Evolutionary conservation across 92 coral and sea anemone species (phyloP).

Genomic region (Epizoanthus fatuus): DNA sequence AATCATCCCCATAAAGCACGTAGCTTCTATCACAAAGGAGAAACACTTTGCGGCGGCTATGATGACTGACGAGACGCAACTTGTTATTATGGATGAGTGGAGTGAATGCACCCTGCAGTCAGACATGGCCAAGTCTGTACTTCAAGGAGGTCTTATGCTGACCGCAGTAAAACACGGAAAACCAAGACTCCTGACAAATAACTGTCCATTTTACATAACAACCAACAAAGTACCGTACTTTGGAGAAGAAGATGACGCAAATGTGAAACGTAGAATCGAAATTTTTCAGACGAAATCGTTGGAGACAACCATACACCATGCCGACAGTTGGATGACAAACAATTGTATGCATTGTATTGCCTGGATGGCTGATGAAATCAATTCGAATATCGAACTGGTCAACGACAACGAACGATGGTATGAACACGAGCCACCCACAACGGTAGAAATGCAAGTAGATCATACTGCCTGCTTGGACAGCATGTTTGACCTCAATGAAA

Average conservation of each 20-base stretch:
- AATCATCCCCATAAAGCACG: not conserved
- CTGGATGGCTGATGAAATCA: conserved; percentile 23
- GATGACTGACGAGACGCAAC: conserved; percentile 37
- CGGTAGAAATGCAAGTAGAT: too few relatives aligned
- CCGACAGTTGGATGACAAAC: too few relatives aligned
- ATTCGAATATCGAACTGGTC: conserved; percentile 1
- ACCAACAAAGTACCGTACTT: too few relatives aligned
- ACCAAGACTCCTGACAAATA: too few relatives aligned
- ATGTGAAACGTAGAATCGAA: too few relatives aligned
- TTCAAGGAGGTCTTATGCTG: conserved; percentile 38
- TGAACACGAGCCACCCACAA: not conserved
- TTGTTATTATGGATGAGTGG: conserved; percentile 34
- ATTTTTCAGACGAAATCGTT: too few relatives aligned
- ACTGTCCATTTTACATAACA: too few relatives aligned
- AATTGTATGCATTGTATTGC: conserved; percentile 25
- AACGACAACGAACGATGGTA: conserved; percentile 18
- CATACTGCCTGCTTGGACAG: too few relatives aligned
- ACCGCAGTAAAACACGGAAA: not conserved
- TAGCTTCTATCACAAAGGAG: conserved; percentile 37
- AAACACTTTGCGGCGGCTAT: conserved; percentile 31
- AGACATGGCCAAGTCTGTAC: conserved; percentile 22
- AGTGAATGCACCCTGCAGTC: conserved; percentile 19
- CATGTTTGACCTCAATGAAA: too few relatives aligned
- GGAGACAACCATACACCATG: too few relatives aligned
- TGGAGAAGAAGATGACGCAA: too few relatives aligned